phyloP scores from a whole-genome alignment of 2,797 vertebrate genomes.

The Periparus ater region DNA sequence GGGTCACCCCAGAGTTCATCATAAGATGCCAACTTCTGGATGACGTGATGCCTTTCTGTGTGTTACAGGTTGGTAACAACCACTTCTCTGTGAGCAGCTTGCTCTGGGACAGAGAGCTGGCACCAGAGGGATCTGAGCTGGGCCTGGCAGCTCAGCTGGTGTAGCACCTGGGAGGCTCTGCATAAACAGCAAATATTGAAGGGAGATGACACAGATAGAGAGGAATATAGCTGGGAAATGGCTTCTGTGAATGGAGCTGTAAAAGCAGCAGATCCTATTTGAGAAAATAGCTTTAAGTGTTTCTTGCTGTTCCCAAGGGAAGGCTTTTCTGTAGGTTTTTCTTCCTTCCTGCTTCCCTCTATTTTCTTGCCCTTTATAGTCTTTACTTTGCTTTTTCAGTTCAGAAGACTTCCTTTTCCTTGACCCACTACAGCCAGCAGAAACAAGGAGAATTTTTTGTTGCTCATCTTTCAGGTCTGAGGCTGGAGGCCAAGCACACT shows the following conservation, averaged over 20 bases:
- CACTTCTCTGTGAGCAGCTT: neutral
- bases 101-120: neutral
- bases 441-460: neutral
- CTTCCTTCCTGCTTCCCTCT: neutral
- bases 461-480: neutral
- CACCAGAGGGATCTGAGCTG: neutral
- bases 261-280: neutral
- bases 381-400: neutral
- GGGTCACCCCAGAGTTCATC: fast-evolving
- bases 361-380: neutral
- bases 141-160: neutral
- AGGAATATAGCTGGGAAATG: neutral
- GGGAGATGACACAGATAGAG: neutral
- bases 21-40: neutral
- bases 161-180: neutral
- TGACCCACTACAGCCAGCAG: neutral
- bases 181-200: neutral
- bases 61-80: neutral
- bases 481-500: neutral
- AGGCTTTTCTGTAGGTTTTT: neutral
- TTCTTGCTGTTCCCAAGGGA: neutral
- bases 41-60: neutral
- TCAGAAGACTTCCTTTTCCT: neutral
- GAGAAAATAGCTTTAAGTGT: neutral
- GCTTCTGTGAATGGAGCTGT: neutral